Percentiles rank a stretch among this genome's conserved stretches.
Conservation (phyloP, 1,140 invertebrate genomes). For the Conus betulinus region DNA sequence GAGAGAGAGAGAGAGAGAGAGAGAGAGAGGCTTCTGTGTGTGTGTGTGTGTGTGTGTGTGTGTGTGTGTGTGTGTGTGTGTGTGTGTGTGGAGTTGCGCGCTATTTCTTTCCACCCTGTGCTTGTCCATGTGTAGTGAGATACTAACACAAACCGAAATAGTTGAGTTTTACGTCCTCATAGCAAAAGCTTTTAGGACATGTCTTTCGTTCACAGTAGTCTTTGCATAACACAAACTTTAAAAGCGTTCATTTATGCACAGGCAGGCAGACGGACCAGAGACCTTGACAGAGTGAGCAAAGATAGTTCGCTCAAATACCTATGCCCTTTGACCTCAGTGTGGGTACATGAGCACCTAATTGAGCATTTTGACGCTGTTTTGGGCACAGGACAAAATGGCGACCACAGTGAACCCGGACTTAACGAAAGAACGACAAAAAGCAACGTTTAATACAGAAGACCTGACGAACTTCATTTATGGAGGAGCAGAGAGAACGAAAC, state of each 20-base stretch:
- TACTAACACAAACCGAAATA: not conserved
- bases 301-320: no score
- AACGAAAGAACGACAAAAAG: conserved; percentile 46
- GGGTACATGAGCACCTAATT: not conserved
- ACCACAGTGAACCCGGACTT: conserved; percentile 51
- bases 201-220: no score
- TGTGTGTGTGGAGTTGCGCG: no score
- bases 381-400: not conserved
- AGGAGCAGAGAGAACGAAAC: conserved; percentile 53
- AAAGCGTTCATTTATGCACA: not conserved
- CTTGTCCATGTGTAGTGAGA: not conserved
- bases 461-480: conserved; percentile 55
- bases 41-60: not conserved
- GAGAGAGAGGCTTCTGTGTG: no score
- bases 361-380: not conserved
- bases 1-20: no score
- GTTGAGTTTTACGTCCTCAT: no score
- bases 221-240: not conserved
- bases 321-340: not conserved
- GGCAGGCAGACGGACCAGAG: not conserved
- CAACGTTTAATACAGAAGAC: conserved; percentile 54
- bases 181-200: no score
- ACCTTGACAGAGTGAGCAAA: no score
- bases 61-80: not conserved
- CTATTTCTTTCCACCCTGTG: not conserved